Evolutionary conservation across 2,888 invertebrate species (phyloP), one percentile per base, ranked within the genome.

Genomic region (Plemyria rubiginata): DNA sequence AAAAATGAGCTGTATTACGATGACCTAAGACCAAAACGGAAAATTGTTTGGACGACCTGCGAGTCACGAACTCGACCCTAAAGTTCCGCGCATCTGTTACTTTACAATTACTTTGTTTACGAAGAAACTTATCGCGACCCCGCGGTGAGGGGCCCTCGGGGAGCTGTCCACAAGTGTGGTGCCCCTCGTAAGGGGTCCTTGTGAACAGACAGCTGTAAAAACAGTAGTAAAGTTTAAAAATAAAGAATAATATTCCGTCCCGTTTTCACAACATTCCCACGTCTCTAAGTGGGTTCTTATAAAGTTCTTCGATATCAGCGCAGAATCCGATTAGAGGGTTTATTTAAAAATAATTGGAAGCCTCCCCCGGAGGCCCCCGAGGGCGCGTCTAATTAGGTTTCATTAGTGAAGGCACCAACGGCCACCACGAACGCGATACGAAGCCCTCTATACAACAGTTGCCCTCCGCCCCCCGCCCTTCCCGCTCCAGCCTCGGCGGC

Each of bases 21-120:
- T 1, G 48, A 6, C 13, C 46, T 61, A 66, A 59, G 57, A 49
- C 41, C 36, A 32, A 57, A 57, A 29, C 5, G 45, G 59, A 6
- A 15, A 50, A 12, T 40, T 29, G 29, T 38, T 9, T 41, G 40
- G 57, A 22, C 13, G 38, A 45, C 52, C 52, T 46, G 45, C 58
- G 54, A 59, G 54, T 53, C 60, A 40, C 43, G 62, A 40, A 29
- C 22, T 38, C 41, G 57, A 64, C 60, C 61, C 57, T 43, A 63
- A 65, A 67, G 57, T 63, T 60, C 45, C 43, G 46, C 63, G 62
- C 69, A 65, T 67, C 69, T 70, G 67, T 60, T 65, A 56, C 66
- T 58, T 61, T 43, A n/a, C 56, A 58, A 60, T 60, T 58, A 65
- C 41, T 60, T 65, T 69, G 65, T 65, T 60, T 58, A 54, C 55